A percentile compares a stretch with the other conserved stretches of the same genome.
These are phyloP conservation scores for Asobara japonica DNA, from an alignment of 1,140 invertebrate genomes.

Conservation along the genomic window DNA sequence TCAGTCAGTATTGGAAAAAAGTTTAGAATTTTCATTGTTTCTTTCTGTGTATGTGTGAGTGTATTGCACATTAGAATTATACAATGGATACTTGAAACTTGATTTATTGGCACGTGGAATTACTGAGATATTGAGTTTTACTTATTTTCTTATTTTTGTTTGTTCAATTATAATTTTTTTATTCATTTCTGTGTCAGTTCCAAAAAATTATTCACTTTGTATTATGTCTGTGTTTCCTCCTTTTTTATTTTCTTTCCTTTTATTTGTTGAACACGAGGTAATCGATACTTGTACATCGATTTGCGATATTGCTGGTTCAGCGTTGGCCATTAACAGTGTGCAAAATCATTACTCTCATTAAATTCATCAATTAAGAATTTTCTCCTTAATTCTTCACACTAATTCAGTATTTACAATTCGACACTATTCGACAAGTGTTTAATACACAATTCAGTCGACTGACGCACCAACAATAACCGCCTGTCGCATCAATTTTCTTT, in stretches of 20 bases:
- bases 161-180: neutral
- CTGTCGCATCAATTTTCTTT: conserved; percentile 1
- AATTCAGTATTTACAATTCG: neutral
- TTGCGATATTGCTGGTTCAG: conserved; percentile 12
- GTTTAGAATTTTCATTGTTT: neutral
- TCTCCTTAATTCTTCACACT: conserved; percentile 5
- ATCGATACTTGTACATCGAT: conserved; percentile 17
- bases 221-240: too few species aligned
- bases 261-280: conserved; percentile 22
- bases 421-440: neutral
- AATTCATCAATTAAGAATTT: neutral
- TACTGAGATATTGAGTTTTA: conserved; percentile 27
- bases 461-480: neutral
- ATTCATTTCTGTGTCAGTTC: neutral
- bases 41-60: conserved; percentile 8
- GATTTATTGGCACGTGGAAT: conserved; percentile 59
- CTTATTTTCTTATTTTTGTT: neutral
- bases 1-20: neutral
- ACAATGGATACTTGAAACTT: conserved; percentile 46
- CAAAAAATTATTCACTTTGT: conserved; percentile 2
- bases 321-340: conserved; percentile 6
- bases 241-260: neutral
- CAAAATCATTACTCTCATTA: conserved; percentile 1
- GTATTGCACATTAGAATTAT: conserved; percentile 53
- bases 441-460: neutral